Base-by-base conservation (phyloP, 2,888 invertebrate species). In the Acronicta alni region DNA sequence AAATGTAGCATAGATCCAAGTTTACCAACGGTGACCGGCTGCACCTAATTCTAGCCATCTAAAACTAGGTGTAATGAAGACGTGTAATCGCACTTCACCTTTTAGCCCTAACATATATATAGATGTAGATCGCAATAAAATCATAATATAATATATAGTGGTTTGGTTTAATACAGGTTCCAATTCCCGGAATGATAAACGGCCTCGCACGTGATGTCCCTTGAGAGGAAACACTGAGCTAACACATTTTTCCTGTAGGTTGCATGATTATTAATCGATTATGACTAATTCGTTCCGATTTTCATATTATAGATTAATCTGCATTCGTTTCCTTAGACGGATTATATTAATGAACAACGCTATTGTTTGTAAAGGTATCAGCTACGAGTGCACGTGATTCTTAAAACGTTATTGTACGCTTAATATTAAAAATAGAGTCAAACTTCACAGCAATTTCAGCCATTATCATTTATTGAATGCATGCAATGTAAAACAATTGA, bases 161-260 rank as follows among this genome's bases (percentile, higher is more conserved):
- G n/a, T n/a, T n/a, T 20, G 5, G 45, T 32, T 35, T 39, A 15
- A 15, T 52, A 8, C 41, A 32, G 44, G 15, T 23, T 42, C 12
- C 37, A 37, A 57, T 67, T 52, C 64, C 48, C 48, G 48, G 64
- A 75, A 64, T 70, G 48, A 66, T 59, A 69, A 69, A 62, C 55
- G 72, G 69, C 90, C 88, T 88, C 83, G 84, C 63, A 90, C 90
- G 91, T 91, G 91, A 88, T 35, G 82, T 47, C 81, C 87, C 86
- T 90, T 88, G 86, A 89, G 69, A 75, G 44, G 53, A 76, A 83
- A 83, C 85, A 84, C 77, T 82, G 84, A 83, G 67, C 58, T 38
- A 63, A 37, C 66, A 65, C 57, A 61, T 82, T 86, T 85, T 86
- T 82, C 83, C 75, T 66, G 48, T 77, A 43, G 8, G 5, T 16